Evolutionary conservation across 1,140 invertebrate species (phyloP).

Genomic region (Polyergus mexicanus): DNA sequence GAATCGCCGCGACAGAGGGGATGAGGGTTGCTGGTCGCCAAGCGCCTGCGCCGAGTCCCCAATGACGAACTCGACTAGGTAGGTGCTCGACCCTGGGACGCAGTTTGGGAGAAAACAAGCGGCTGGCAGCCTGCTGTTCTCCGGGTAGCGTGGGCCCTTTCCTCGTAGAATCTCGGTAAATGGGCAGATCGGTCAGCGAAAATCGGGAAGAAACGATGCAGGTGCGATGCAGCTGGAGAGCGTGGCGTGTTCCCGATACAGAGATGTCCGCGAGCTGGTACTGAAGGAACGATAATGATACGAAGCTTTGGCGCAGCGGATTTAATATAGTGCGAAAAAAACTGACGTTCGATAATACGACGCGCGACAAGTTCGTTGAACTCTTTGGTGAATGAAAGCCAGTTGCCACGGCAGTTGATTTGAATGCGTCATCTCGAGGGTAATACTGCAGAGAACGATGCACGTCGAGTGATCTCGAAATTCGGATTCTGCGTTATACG

Average conservation of each 20-base stretch:
- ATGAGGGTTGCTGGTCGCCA: slow-evolving; percentile 73
- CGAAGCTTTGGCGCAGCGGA: not conserved
- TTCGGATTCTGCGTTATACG: slow-evolving; percentile 21
- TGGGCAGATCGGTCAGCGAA: not conserved
- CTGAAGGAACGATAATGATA: slow-evolving; percentile 18
- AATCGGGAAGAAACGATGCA: too few species aligned
- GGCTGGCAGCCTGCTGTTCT: slow-evolving; percentile 70
- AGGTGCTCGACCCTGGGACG: slow-evolving; percentile 85
- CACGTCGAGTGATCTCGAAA: not conserved
- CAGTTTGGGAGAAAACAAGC: slow-evolving; percentile 82
- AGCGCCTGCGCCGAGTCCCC: slow-evolving; percentile 85
- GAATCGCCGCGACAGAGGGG: slow-evolving; percentile 34
- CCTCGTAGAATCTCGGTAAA: slow-evolving; percentile 10
- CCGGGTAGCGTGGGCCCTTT: slow-evolving; percentile 45
- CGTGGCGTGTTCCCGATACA: too few species aligned
- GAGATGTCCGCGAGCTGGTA: not conserved
- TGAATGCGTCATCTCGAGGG: too few species aligned
- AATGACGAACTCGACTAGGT: slow-evolving; percentile 82
- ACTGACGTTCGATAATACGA: slow-evolving; percentile 68
- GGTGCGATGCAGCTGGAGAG: not conserved
- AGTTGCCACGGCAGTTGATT: too few species aligned
- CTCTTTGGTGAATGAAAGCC: slow-evolving; percentile 14
- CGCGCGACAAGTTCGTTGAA: slow-evolving; percentile 61
- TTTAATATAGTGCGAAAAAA: slow-evolving; percentile 28
- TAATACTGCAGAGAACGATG: not conserved